Evolutionary conservation across 2,113 vertebrate genomes (phyloP).

Genomic region (Pogonocichla stellata): DNA sequence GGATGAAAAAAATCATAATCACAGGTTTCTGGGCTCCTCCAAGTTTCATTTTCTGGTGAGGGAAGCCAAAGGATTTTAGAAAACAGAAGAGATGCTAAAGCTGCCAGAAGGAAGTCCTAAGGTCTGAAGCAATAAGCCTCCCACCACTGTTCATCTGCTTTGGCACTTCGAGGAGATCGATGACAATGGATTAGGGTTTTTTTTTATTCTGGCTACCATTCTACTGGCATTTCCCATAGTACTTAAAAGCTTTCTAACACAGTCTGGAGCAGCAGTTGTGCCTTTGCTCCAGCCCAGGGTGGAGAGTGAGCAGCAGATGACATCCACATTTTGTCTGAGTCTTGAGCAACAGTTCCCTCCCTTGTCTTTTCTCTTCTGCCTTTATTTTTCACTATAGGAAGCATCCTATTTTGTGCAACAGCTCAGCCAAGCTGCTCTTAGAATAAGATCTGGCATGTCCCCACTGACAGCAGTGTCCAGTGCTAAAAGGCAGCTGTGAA

Average conservation of each 20-base stretch:
- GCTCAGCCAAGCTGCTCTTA: neutral
- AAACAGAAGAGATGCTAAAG: neutral
- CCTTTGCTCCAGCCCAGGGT: neutral
- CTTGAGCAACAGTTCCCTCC: neutral
- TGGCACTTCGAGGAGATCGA: neutral
- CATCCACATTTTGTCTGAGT: neutral
- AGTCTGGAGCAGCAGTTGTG: too few species aligned
- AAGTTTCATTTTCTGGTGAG: neutral
- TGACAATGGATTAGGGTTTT: neutral
- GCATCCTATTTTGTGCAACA: neutral
- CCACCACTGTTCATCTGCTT: neutral
- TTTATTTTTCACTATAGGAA: neutral
- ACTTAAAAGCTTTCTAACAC: neutral
- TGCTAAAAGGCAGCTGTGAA: neutral
- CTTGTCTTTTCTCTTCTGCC: neutral
- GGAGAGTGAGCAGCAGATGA: neutral
- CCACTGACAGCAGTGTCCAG: accelerated
- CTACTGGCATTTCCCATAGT: neutral
- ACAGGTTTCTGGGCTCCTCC: neutral
- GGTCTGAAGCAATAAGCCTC: neutral
- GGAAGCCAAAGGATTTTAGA: neutral
- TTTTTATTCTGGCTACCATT: neutral
- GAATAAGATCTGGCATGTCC: neutral
- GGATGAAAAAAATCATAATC: neutral
- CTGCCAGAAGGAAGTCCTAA: neutral